Evolutionary conservation across 30 jellyfish, hydroid and myxozoan genomes (phyloP).

Genomic region (Aurelia aurita complex sp. Pacific): DNA sequence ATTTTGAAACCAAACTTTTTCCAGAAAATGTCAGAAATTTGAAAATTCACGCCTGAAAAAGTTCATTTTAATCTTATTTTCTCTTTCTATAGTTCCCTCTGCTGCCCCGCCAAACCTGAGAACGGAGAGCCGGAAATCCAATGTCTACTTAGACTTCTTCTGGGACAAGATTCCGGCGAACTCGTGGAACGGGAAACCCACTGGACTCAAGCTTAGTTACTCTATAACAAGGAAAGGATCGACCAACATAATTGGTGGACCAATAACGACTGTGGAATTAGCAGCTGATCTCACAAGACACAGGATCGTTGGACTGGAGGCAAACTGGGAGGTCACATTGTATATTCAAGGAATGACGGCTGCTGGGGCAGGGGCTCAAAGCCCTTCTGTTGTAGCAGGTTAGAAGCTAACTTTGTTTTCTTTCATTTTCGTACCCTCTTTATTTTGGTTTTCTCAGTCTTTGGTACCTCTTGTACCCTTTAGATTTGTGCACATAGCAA

Average conservation of each 20-base stretch:
- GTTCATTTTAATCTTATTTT: no score
- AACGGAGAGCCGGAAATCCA: conserved; percentile 17
- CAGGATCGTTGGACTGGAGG: conserved; percentile 45
- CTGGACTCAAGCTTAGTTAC: conserved; percentile 16
- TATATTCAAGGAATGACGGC: conserved; percentile 30
- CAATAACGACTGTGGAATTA: conserved; percentile 4
- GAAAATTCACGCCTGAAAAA: not conserved
- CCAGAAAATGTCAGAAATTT: not conserved
- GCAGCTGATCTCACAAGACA: conserved; percentile 23
- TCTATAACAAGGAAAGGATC: conserved; percentile 45
- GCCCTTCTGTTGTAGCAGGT: conserved; percentile 55
- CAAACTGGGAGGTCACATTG: conserved; percentile 46
- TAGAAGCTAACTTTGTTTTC: not conserved
- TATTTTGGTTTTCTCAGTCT: not conserved
- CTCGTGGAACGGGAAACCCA: conserved; percentile 53
- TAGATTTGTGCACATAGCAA: no score
- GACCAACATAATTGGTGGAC: conserved; percentile 26
- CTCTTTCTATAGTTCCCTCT: conserved; percentile 43
- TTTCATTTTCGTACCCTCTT: not conserved
- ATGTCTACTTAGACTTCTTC: conserved; percentile 26
- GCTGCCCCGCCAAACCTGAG: conserved; percentile 35
- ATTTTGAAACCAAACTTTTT: no score
- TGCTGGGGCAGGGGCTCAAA: conserved; percentile 49
- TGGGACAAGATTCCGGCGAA: conserved; percentile 45
- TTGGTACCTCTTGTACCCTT: no score